A percentile compares a stretch with the other conserved stretches of the same genome.
Evolutionary conservation across 1,140 invertebrate genomes (phyloP).

Genomic region (Caerostris extrusa): DNA sequence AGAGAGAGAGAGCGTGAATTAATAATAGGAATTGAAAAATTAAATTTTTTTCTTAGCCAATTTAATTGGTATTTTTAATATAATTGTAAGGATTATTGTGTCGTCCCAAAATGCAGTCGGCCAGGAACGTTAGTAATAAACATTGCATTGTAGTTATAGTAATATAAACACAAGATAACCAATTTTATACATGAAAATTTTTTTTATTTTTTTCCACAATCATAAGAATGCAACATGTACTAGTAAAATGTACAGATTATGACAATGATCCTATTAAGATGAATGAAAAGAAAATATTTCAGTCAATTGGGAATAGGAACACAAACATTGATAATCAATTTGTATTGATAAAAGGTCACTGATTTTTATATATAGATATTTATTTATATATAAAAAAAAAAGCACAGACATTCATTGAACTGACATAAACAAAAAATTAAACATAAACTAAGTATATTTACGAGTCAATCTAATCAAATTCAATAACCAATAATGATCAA

Average conservation of each 20-base stretch:
- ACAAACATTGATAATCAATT: conserved; percentile 52
- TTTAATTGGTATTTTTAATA: no score
- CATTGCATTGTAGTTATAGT: no score
- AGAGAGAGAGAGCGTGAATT: no score
- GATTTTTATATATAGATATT: neutral
- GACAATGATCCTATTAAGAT: conserved; percentile 58
- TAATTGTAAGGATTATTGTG: no score
- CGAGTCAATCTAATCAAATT: neutral
- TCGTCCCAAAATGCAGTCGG: no score
- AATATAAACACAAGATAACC: neutral
- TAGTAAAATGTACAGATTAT: conserved; percentile 77
- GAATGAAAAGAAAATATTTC: conserved; percentile 60
- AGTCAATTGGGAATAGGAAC: conserved; percentile 63
- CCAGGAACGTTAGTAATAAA: no score
- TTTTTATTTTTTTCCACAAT: conserved; percentile 74
- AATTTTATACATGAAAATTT: conserved; percentile 54
- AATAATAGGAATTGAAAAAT: no score
- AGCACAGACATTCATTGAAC: neutral
- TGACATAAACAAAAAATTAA: neutral
- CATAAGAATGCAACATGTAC: conserved; percentile 70
- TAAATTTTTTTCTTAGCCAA: no score
- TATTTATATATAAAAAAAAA: neutral
- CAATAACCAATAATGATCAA: neutral
- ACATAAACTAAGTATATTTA: neutral
- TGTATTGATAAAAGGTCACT: neutral